Base-by-base conservation (phyloP, 2,113 vertebrate species). In the Oriolus oriolus region DNA sequence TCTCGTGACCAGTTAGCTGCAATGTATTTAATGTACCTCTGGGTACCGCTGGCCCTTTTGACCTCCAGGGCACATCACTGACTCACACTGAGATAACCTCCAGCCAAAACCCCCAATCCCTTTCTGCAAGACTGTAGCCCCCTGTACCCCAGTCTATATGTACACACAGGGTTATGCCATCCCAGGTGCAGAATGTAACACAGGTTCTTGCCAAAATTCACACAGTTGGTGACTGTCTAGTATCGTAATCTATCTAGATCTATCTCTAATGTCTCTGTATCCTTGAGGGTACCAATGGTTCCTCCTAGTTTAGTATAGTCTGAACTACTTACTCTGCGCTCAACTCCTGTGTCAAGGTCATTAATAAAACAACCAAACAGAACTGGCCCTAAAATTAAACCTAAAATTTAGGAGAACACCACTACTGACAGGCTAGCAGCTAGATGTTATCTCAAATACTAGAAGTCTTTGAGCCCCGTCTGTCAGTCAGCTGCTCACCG, bases 211-310 rank as follows among this genome's bases (percentile, higher is more conserved):
- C 13, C 19, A 44, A 39, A 73, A 68, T 59, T 84, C 47, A 42
- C 7, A 41, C 26, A 66, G 37, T 0, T 77, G 13, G 39, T 31
- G n/a, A 39, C 16, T 63, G 11, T 9, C 18, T 77, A 49, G 37
- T 8, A 44, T 28, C 73, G 17, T 57, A 28, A 41, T 64, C 16
- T 35, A 30, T 30, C 23, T 18, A 47, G 6, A 64, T 59, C 30
- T 45, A 19, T 56, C 14, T 52, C n/a, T 44, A 68, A 68, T 27
- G 13, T 13, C 13, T 22, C 33, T 50, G 26, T 20, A 16, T 2
- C 7, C 8, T 47, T 2, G 1, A 52, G 12, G 3, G 1, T 52
- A 8, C 13, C 7, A 50, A 4, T 31, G 10, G 7, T 30, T 56
- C 10, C 35, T 88, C n/a, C 2, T 66, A 52, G 18, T 42, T 57